Base-by-base conservation (phyloP, 2,113 vertebrate species). In the Phocoena phocoena region DNA sequence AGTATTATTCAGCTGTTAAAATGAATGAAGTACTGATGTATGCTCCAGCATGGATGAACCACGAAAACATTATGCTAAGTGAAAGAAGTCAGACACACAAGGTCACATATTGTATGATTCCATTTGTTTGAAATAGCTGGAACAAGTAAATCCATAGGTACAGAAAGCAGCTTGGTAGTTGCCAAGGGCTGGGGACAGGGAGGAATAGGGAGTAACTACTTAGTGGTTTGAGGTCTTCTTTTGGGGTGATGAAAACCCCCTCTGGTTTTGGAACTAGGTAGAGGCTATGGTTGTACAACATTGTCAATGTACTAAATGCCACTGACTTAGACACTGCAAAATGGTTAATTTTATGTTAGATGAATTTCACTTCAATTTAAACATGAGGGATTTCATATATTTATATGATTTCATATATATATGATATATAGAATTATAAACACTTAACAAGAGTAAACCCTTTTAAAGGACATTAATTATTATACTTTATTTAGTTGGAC, bases 401-500 rank as follows among this genome's bases (percentile, higher is more conserved):
- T 18, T 62, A 41, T 26, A 23, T 73, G 33, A 60, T 82, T 62
- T 67, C 41, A 36, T 60, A 68, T 44, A 28, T 36, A 26, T 79
- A 25, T 28, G 33, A 47, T 83, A 36, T n/a, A 70, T 53, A 33
- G 20, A 81, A 41, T 58, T 33, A 47, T 47, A 77, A 90, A 74
- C 8, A 62, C 53, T 67, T 68, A 73, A 58, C 6, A 73, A 17
- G 47, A 90, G 11, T 86, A 80, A 71, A 63, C 5, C 6, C 36
- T 50, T 92, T 88, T 44, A 65, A 79, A 88, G 18, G 25, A 55
- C 50, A 74, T 62, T 60, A 60, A 76, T 60, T 70, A 85, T 25
- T 96, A 82, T 60, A 83, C 60, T 65, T 68, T 84, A 84, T 63
- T 68, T 84, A 84, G 17, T 50, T 67, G 20, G 60, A 60, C 26